Evolutionary conservation across 1,140 invertebrate genomes (phyloP), one percentile per base, ranked within the genome.

Genomic region (Popillia japonica): DNA sequence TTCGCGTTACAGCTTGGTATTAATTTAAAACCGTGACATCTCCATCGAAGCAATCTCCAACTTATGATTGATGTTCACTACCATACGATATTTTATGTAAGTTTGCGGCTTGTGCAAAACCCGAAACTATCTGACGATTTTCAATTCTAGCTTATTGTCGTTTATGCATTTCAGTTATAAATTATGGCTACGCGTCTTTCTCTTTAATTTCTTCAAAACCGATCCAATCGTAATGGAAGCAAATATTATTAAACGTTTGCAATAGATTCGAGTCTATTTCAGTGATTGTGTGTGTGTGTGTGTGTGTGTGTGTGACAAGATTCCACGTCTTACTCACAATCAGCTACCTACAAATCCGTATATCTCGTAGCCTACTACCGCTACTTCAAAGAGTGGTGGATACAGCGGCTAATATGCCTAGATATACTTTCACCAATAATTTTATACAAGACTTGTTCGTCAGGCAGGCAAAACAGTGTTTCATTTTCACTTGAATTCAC

Each of bases 361-460:
- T n/a, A n/a, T n/a, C n/a, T n/a, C n/a, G 20, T 4, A 22, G 22
- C 59, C 59, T 64, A 22, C 59, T 64, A 64, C 59, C 59, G 22
- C 59, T 64, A 4, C 7, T 22, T 20, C 8, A 6, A 17, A 17
- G 10, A 64, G 59, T 64, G 59, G 59, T 64, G 59, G 59, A 22
- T 64, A 27, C 17, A 22, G 7, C 59, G 59, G 44, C 10, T 20
- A 27, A 64, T 20, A 64, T 6, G 22, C 59, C 23, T n/a, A n/a
- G n/a, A 64, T 22, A 55, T 27, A 78, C 79, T 79, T 79, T 79
- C 79, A 79, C 79, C 40, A 74, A 79, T 76, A 76, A 77, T 40
- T 23, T 68, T 75, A 23, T 75, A 72, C 73, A 79, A 41, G 9
- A 61, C 75, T 8, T 11, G 20, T 61, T 73, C 42, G 20, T 34